Conservation (phyloP, 2,888 invertebrate species). For the Netelia fuscicornis region DNA sequence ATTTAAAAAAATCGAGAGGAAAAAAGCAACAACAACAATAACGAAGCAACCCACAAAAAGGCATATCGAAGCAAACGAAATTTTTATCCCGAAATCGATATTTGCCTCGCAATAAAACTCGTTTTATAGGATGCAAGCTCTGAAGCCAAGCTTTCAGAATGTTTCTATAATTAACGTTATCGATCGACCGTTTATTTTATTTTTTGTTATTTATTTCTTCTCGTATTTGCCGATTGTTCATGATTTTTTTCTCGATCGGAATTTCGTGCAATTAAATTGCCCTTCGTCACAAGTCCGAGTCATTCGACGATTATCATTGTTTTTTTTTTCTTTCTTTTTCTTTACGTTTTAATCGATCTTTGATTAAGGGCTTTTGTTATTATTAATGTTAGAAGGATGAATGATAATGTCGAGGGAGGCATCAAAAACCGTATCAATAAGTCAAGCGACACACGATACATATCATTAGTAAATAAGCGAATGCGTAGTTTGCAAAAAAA, state of each 20-base stretch:
- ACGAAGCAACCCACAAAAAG: conserved; percentile 3
- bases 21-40: conserved; percentile 17
- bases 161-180: neutral
- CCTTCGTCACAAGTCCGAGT: conserved; percentile 56
- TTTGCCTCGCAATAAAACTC: conserved; percentile 58
- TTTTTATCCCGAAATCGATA: conserved; percentile 47
- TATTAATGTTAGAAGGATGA: conserved; percentile 40
- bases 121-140: conserved; percentile 34
- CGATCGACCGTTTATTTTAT: neutral
- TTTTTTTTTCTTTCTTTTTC: neutral
- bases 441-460: conserved; percentile 78
- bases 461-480: conserved; percentile 77
- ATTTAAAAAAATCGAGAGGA: conserved; percentile 6
- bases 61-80: conserved; percentile 43
- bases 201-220: neutral
- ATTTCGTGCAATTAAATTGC: conserved; percentile 70
- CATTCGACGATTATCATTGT: neutral
- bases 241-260: conserved; percentile 9
- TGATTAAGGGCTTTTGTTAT: conserved; percentile 8
- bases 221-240: neutral
- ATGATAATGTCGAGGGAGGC: conserved; percentile 59
- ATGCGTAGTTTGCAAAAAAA: conserved; percentile 51
- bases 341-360: conserved; percentile 11
- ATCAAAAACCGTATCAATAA: conserved; percentile 77
- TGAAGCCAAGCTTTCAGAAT: conserved; percentile 52